Percentiles rank a stretch among this genome's conserved stretches.
Conservation (phyloP, 35 echinoderm and acorn worm species). For the Patiria miniata region DNA sequence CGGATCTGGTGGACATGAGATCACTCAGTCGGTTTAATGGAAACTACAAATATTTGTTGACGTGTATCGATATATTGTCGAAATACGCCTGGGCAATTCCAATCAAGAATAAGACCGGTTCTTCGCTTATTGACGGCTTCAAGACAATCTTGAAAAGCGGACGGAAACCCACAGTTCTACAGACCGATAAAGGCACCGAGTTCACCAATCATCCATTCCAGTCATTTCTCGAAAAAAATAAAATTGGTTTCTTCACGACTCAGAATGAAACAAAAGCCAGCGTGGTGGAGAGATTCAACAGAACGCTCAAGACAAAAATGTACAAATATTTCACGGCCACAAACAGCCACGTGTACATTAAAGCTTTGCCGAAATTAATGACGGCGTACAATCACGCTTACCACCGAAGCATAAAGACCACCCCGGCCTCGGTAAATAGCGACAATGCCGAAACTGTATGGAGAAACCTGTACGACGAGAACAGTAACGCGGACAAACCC, state of each 20-base stretch:
- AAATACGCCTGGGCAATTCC: conserved; percentile 70
- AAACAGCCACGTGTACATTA: background rate
- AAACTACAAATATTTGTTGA: conserved; percentile 55
- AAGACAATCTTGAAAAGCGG: conserved; percentile 41
- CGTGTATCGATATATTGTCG: conserved; percentile 67
- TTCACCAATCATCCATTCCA: conserved; percentile 48
- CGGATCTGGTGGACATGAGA: conserved; percentile 60
- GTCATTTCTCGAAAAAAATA: background rate
- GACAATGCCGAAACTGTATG: background rate
- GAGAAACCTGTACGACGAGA: background rate
- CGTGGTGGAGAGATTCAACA: conserved; percentile 46
- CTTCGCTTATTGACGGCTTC: conserved; percentile 21
- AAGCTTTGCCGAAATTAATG: background rate
- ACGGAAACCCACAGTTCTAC: conserved; percentile 45
- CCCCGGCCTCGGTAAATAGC: background rate
- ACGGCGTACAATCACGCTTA: background rate
- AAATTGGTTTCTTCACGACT: conserved; percentile 33
- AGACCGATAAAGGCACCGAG: conserved; percentile 65
- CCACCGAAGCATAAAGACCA: conserved; percentile 12
- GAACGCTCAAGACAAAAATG: conserved; percentile 41
- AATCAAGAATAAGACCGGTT: conserved; percentile 48
- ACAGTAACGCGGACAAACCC: background rate
- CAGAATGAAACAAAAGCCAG: conserved; percentile 52
- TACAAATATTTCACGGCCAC: conserved; percentile 44
- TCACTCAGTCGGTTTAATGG: conserved; percentile 36